These are phyloP conservation scores for Gymnosoma rotundatum DNA, from an alignment of 2,888 invertebrate genomes.

Conservation along the genomic window DNA sequence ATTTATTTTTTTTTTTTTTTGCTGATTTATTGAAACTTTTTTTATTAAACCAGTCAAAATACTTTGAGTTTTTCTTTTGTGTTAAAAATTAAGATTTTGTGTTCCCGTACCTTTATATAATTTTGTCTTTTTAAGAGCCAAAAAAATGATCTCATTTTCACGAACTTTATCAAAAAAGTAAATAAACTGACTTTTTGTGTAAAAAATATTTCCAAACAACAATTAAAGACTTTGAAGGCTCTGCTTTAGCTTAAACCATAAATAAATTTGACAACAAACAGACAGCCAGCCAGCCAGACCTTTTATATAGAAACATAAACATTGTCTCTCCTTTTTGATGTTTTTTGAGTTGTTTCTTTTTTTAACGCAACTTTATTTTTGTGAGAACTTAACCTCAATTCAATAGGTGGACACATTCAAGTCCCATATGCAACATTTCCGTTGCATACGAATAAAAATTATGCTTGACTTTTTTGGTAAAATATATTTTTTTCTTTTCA, in stretches of 20 bases:
- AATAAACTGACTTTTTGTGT: no score
- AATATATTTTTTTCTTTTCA: slow-evolving; percentile 1
- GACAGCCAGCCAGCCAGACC: slow-evolving; percentile 24
- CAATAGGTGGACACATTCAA: slow-evolving; percentile 33
- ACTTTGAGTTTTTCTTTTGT: no score
- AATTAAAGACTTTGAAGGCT: not conserved
- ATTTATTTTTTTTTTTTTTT: no score
- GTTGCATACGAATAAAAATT: not conserved
- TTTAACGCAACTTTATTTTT: slow-evolving; percentile 41
- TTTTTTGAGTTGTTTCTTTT: not conserved
- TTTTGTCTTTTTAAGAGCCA: no score
- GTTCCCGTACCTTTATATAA: no score
- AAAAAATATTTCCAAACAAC: no score
- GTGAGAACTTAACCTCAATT: slow-evolving; percentile 66
- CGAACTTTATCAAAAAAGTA: no score
- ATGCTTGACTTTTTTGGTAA: slow-evolving; percentile 17
- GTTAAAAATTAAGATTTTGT: no score
- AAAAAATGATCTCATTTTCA: no score
- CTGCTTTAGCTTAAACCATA: not conserved
- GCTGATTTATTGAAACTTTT: no score
- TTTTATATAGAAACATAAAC: not conserved
- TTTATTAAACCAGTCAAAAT: no score
- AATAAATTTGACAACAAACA: no score
- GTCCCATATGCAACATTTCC: slow-evolving; percentile 7
- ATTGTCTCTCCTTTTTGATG: not conserved